These are phyloP conservation scores for Chaetura pelagica DNA, from an alignment of 2,113 vertebrate genomes.

Conservation along the genomic window DNA sequence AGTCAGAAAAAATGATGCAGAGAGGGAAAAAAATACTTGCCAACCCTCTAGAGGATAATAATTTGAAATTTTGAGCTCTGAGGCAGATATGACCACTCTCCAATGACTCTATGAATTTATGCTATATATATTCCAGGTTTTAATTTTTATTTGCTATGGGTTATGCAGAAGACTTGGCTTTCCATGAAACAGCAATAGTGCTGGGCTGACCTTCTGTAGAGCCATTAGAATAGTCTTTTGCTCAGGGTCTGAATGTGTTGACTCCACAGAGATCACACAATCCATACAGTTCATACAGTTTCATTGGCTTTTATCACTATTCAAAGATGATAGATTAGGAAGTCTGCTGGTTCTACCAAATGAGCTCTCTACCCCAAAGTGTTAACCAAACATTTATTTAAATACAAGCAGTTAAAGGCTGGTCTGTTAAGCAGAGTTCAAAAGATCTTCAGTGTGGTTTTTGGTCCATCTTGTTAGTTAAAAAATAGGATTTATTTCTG, in stretches of 20 bases:
- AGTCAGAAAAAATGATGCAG: neutral
- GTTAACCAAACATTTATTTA: neutral
- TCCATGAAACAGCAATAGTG: neutral
- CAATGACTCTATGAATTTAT: neutral
- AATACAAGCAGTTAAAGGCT: neutral
- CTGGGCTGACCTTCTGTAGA: neutral
- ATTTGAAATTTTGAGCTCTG: neutral
- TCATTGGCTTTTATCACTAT: neutral
- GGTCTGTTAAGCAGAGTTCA: neutral
- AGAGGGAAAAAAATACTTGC: neutral
- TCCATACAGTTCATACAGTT: neutral
- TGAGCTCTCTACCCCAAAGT: neutral
- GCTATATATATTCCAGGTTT: neutral
- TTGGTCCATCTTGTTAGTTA: neutral
- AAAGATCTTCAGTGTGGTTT: neutral
- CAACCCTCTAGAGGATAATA: neutral
- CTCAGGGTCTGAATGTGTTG: neutral
- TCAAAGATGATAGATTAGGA: neutral
- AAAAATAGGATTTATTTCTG: neutral
- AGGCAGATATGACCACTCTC: neutral
- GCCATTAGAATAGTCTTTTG: neutral
- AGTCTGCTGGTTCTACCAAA: neutral
- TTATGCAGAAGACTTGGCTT: neutral
- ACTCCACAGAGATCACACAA: neutral
- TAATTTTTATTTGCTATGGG: neutral